Evolutionary conservation across 2,888 invertebrate species (phyloP).

Genomic region (Argyresthia albistria): DNA sequence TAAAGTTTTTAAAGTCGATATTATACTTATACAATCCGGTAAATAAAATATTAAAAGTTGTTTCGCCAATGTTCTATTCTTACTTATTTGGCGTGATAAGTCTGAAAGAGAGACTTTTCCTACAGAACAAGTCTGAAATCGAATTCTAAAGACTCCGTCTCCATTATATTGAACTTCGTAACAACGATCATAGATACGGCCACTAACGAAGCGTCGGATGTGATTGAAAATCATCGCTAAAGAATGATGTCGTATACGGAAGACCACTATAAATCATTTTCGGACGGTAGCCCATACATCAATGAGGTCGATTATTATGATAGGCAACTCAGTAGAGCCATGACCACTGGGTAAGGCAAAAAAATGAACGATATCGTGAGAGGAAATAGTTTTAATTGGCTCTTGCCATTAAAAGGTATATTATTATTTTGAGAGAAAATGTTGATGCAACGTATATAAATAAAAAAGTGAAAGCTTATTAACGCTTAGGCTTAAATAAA

Average conservation of each 20-base stretch:
- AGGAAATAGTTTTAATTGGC: constrained; percentile 1
- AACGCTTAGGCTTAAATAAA: too few relatives aligned
- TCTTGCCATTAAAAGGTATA: background rate
- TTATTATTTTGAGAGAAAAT: background rate
- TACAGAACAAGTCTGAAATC: too few relatives aligned
- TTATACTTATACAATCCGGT: too few relatives aligned
- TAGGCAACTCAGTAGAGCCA: constrained; percentile 31
- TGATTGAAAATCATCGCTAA: constrained; percentile 70
- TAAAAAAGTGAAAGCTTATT: too few relatives aligned
- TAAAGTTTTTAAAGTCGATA: too few relatives aligned
- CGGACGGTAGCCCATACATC: constrained; percentile 65
- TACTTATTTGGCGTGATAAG: too few relatives aligned
- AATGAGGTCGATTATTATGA: constrained; percentile 66
- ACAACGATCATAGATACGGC: constrained; percentile 43
- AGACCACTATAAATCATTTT: constrained; percentile 64
- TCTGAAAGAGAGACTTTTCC: too few relatives aligned
- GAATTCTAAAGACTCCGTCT: background rate
- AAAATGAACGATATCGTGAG: constrained; percentile 5
- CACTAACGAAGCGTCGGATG: constrained; percentile 68
- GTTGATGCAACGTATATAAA: background rate
- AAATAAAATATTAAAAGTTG: too few relatives aligned
- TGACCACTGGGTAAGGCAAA: constrained; percentile 1
- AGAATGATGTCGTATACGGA: constrained; percentile 68
- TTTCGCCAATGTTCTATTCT: too few relatives aligned
- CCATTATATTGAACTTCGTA: constrained; percentile 9